Conservation (phyloP, 2,888 invertebrate species). For the Unio pictorum region DNA sequence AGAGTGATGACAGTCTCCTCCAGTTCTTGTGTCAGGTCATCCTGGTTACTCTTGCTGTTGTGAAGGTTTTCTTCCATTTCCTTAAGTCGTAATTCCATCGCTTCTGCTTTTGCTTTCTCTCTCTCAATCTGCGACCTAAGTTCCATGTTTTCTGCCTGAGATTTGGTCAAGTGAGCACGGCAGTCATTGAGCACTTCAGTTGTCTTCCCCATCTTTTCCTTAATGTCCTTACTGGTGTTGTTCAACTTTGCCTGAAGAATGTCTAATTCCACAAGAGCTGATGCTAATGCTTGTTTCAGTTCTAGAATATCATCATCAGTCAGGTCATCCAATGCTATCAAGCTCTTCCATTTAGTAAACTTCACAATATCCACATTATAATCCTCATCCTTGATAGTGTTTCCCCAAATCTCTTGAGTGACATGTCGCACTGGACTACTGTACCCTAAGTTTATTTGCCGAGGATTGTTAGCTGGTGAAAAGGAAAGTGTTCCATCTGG, state of each 20-base stretch:
- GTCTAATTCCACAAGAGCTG: slow-evolving; percentile 60
- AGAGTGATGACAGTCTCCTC: slow-evolving; percentile 43
- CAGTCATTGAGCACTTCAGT: slow-evolving; percentile 61
- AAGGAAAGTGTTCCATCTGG: slow-evolving; percentile 42
- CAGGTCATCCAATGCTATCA: slow-evolving; percentile 42
- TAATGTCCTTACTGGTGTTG: slow-evolving; percentile 58
- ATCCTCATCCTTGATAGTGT: slow-evolving; percentile 41
- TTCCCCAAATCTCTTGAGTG: slow-evolving; percentile 58
- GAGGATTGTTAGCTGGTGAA: slow-evolving; percentile 42
- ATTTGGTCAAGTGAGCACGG: slow-evolving; percentile 52
- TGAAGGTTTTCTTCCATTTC: slow-evolving; percentile 48
- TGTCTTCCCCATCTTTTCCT: slow-evolving; percentile 57
- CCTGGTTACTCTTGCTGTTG: slow-evolving; percentile 33
- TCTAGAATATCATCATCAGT: slow-evolving; percentile 56
- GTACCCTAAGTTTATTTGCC: slow-evolving; percentile 50
- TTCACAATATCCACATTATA: slow-evolving; percentile 48
- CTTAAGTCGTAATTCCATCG: slow-evolving; percentile 38
- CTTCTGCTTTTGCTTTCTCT: slow-evolving; percentile 47
- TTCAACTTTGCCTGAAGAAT: slow-evolving; percentile 58
- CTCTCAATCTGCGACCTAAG: slow-evolving; percentile 49
- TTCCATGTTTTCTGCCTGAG: slow-evolving; percentile 62
- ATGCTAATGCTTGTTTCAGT: slow-evolving; percentile 62
- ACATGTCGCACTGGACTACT: slow-evolving; percentile 57
- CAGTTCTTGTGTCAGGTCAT: slow-evolving; percentile 41
- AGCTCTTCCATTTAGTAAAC: slow-evolving; percentile 50